phyloP scores from a whole-genome alignment of 1,140 invertebrate species.

The Psix sp. region DNA sequence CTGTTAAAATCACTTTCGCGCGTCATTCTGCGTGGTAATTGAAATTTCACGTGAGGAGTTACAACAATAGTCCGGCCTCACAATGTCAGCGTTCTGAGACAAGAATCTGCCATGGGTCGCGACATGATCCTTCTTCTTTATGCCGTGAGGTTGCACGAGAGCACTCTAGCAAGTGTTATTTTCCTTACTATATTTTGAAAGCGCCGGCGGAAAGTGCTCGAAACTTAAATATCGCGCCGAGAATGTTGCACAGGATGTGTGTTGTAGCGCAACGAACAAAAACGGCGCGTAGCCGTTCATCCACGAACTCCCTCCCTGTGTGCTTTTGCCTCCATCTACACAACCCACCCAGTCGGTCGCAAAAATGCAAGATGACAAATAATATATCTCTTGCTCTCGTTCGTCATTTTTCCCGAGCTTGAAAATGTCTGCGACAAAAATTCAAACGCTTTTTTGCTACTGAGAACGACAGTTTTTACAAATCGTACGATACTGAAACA shows the following conservation, averaged over 20 bases:
- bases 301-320: constrained; percentile 46
- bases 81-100: constrained; percentile 38
- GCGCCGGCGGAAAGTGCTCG: constrained; percentile 61
- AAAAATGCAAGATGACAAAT: constrained; percentile 57
- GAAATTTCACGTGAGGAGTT: constrained; percentile 51
- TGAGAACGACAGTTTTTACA: constrained; percentile 14
- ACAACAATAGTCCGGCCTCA: constrained; percentile 40
- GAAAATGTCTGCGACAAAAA: constrained; percentile 30
- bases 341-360: constrained; percentile 15
- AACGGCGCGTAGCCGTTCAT: constrained; percentile 27
- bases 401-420: constrained; percentile 39
- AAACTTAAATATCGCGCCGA: constrained; percentile 50
- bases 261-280: constrained; percentile 41
- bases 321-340: constrained; percentile 39
- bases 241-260: constrained; percentile 47
- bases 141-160: constrained; percentile 52
- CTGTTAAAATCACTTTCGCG: too few relatives aligned
- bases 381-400: constrained; percentile 45
- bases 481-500: constrained; percentile 16
- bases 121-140: constrained; percentile 63
- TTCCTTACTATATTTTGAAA: constrained; percentile 64
- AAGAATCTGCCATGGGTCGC: constrained; percentile 37
- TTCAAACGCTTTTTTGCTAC: constrained; percentile 51
- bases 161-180: constrained; percentile 63
- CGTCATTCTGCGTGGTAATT: too few relatives aligned